phyloP scores from a whole-genome alignment of 2,113 vertebrate species.

The Macaca fascicularis region DNA sequence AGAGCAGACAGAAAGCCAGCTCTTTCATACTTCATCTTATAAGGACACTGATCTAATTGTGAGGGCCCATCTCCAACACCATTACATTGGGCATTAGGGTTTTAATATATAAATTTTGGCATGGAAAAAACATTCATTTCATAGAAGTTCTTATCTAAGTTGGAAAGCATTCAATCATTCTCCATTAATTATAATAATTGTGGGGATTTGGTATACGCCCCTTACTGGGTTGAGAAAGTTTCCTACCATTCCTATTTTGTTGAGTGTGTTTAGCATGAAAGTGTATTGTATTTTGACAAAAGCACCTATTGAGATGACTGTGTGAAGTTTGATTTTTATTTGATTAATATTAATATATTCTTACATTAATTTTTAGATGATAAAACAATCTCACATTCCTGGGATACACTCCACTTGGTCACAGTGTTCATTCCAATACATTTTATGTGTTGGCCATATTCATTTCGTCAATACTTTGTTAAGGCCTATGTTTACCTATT shows the following conservation, averaged over 20 bases:
- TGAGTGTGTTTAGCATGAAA: neutral
- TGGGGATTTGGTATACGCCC: neutral
- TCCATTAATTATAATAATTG: neutral
- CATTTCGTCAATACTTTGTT: neutral
- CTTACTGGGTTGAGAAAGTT: neutral
- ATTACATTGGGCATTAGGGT: neutral
- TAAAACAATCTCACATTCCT: neutral
- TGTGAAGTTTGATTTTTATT: neutral
- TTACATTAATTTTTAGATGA: neutral
- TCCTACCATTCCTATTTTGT: neutral
- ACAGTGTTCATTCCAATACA: neutral
- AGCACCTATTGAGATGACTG: neutral
- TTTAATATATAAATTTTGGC: neutral
- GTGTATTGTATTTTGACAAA: neutral
- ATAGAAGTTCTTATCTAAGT: neutral
- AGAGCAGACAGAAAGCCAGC: neutral
- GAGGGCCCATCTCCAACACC: neutral
- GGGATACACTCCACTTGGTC: neutral
- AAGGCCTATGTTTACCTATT: neutral
- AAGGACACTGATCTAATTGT: neutral
- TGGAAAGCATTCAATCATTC: neutral
- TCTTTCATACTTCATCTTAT: rapidly evolving
- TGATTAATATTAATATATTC: neutral
- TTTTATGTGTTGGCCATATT: neutral
- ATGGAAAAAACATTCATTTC: neutral